Conservation (phyloP, 2,113 vertebrate genomes). For the Oxyura jamaicensis region DNA sequence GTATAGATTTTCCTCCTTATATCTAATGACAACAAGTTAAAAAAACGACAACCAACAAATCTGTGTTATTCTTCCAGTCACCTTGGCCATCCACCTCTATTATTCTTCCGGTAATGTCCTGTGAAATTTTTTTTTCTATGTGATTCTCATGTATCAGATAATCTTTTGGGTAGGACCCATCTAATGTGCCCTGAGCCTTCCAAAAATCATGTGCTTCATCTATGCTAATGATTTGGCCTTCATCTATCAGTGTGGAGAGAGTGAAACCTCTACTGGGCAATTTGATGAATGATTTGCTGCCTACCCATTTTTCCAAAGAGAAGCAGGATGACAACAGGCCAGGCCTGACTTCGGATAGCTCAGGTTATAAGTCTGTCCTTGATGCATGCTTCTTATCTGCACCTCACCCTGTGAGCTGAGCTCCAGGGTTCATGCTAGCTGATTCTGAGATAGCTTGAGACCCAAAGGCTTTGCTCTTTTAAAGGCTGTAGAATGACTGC, state of each 20-base stretch:
- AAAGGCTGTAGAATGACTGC: conserved; percentile 11
- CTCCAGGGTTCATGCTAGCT: neutral
- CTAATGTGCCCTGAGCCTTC: neutral
- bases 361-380: neutral
- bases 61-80: neutral
- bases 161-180: neutral
- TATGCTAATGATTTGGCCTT: neutral
- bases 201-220: neutral
- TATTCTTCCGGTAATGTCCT: neutral
- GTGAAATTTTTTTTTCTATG: neutral
- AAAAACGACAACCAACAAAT: neutral
- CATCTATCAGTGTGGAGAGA: neutral
- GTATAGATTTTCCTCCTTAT: no score
- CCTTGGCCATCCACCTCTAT: neutral
- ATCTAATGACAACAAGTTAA: neutral
- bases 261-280: neutral
- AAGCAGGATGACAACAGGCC: no score
- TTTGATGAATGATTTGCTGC: neutral
- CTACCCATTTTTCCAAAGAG: neutral
- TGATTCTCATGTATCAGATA: neutral
- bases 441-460: neutral
- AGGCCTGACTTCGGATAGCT: neutral
- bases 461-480: conserved; percentile 10
- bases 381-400: neutral
- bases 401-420: neutral